Conservation (phyloP, 2,888 invertebrate species). For the Catocala fraxini region DNA sequence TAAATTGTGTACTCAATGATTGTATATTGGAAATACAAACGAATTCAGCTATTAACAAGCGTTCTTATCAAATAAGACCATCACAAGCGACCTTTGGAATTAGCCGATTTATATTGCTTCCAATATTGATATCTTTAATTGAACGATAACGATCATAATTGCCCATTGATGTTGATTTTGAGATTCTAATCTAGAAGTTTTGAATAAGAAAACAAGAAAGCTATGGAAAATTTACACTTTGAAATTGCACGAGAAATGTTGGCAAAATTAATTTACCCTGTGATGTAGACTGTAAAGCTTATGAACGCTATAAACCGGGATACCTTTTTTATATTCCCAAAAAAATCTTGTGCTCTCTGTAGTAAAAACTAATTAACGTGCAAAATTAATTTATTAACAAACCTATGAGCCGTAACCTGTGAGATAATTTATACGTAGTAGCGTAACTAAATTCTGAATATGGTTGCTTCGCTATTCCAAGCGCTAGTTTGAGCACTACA, state of each 20-base stretch:
- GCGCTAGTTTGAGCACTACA: slow-evolving; percentile 2
- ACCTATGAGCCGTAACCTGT: background rate
- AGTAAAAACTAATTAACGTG: background rate
- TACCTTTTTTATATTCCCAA: too few species aligned
- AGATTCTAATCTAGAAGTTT: background rate
- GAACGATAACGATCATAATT: background rate
- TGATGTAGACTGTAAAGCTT: too few species aligned
- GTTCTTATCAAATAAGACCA: background rate
- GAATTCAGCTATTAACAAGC: too few species aligned
- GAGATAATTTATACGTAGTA: background rate
- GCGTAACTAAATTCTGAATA: background rate
- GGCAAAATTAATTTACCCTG: too few species aligned
- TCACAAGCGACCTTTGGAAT: background rate
- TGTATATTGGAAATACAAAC: background rate
- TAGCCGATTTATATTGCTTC: background rate
- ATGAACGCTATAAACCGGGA: too few species aligned
- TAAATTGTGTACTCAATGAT: background rate
- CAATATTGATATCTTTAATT: background rate
- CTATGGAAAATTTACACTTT: background rate
- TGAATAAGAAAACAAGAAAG: background rate
- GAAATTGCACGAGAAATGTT: background rate
- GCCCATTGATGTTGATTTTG: background rate
- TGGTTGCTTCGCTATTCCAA: background rate
- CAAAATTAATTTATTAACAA: background rate
- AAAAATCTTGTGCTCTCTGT: too few species aligned